A percentile compares a stretch with the other conserved stretches of the same genome.
phyloP scores from a whole-genome alignment of 2,888 invertebrate species.

The Luperina testacea region DNA sequence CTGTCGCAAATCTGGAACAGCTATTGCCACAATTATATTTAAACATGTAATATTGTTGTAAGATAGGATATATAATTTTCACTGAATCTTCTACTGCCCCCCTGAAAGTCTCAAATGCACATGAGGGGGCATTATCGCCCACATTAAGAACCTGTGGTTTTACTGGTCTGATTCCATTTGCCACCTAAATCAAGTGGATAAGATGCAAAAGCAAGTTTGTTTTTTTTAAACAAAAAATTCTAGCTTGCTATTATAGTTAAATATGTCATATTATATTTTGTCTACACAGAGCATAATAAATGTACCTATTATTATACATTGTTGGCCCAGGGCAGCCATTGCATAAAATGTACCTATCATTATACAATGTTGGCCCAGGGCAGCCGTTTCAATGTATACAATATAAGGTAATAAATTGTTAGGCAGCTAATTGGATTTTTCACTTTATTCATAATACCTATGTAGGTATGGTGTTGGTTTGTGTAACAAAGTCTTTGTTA shows the following conservation, averaged over 20 bases:
- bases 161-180: background rate
- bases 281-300: background rate
- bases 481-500: background rate
- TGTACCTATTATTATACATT: background rate
- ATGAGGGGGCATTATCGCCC: background rate
- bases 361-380: too few relatives aligned
- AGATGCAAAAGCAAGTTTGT: background rate
- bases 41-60: too few relatives aligned
- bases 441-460: background rate
- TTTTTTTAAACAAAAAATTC: background rate
- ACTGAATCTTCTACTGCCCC: too few relatives aligned
- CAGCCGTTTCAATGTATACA: background rate
- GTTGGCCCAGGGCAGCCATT: too few relatives aligned
- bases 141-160: background rate
- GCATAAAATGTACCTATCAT: too few relatives aligned
- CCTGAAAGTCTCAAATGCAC: too few relatives aligned
- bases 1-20: too few relatives aligned
- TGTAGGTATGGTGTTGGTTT: too few relatives aligned
- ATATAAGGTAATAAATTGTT: background rate
- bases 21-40: too few relatives aligned
- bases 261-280: background rate
- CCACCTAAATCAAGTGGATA: background rate
- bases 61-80: too few relatives aligned
- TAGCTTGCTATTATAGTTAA: background rate
- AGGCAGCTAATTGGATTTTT: conserved; percentile 5